Evolutionary conservation across 2,113 vertebrate species (phyloP).

Genomic region (Epinephelus lanceolatus): DNA sequence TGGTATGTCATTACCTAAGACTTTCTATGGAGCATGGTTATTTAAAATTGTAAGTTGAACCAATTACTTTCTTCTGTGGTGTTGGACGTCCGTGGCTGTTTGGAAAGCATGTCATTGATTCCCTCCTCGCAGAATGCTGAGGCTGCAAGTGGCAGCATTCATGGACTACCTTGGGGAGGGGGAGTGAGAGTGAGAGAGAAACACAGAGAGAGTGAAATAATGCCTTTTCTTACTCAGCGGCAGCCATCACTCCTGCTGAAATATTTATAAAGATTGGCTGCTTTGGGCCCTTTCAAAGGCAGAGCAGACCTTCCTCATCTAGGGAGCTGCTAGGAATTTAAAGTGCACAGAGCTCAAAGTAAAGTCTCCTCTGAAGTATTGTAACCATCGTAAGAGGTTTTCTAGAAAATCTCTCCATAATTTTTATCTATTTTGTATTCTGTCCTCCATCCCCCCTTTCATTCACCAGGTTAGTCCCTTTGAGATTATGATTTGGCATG

Average conservation of each 20-base stretch:
- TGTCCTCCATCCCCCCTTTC: conserved; percentile 37
- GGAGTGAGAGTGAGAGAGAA: conserved; percentile 11
- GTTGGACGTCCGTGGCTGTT: conserved; percentile 20
- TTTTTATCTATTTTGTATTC: conserved; percentile 37
- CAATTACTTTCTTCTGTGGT: conserved; percentile 12
- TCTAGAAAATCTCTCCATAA: conserved; percentile 20
- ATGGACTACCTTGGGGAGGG: conserved; percentile 31
- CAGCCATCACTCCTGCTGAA: conserved; percentile 33
- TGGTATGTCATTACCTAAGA: not conserved
- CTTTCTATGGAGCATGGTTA: not conserved
- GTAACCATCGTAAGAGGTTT: conserved; percentile 14
- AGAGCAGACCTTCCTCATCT: conserved; percentile 10
- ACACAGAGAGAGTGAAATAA: conserved; percentile 37
- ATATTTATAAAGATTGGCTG: conserved; percentile 52
- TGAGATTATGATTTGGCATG: conserved; percentile 54
- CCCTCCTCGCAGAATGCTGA: conserved; percentile 47
- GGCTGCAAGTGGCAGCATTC: conserved; percentile 47
- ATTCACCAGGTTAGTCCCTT: conserved; percentile 70
- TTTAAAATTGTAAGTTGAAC: conserved; percentile 26
- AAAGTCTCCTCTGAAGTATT: conserved; percentile 38
- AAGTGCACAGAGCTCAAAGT: conserved; percentile 39
- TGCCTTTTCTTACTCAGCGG: conserved; percentile 41
- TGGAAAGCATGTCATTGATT: conserved; percentile 51
- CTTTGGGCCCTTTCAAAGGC: conserved; percentile 44
- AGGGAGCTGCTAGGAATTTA: conserved; percentile 17